Evolutionary conservation across 2,113 vertebrate species (phyloP).

Genomic region (Ibidorhyncha struthersii): DNA sequence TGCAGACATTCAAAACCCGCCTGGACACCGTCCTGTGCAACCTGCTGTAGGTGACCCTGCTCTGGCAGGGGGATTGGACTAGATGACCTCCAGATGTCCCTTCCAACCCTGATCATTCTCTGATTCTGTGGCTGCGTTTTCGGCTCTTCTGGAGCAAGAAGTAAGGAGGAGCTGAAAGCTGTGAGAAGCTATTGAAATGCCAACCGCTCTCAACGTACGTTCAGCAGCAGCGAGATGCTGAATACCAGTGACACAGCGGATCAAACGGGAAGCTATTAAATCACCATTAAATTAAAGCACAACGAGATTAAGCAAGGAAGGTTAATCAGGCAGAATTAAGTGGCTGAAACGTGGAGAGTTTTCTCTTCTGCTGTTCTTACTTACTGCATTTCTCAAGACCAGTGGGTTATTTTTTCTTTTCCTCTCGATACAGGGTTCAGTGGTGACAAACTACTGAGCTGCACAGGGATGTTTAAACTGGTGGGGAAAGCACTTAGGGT

Average conservation of each 20-base stretch:
- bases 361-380: not conserved
- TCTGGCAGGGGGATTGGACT: too few relatives aligned
- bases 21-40: too few relatives aligned
- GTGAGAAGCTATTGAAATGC: not conserved
- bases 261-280: not conserved
- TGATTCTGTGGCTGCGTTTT: not conserved
- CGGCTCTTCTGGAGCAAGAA: not conserved
- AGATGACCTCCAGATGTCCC: too few relatives aligned
- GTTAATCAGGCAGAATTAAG: slow-evolving; percentile 18
- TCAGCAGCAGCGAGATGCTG: not conserved
- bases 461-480: not conserved
- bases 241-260: not conserved
- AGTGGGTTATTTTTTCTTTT: not conserved
- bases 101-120: too few relatives aligned
- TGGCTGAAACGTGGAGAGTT: not conserved
- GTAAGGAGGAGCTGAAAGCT: not conserved
- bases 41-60: too few relatives aligned
- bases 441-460: not conserved
- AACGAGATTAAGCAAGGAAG: not conserved
- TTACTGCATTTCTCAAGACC: not conserved
- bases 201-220: not conserved
- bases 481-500: not conserved
- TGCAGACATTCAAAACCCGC: too few relatives aligned
- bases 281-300: not conserved
- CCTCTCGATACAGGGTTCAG: not conserved